Evolutionary conservation across 2,113 vertebrate genomes (phyloP).

Genomic region (Cranoglanis bouderius): DNA sequence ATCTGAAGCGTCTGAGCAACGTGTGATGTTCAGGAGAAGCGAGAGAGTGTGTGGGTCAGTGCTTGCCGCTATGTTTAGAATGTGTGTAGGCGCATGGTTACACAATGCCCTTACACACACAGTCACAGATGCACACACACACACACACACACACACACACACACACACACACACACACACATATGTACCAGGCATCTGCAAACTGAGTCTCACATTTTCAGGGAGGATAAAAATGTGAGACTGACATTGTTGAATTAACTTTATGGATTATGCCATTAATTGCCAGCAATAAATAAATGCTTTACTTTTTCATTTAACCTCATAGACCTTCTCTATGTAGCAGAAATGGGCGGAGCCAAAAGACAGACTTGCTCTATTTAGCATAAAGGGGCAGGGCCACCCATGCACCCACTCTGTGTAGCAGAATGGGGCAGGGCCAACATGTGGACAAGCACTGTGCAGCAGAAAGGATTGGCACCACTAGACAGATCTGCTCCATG

Average conservation of each 20-base stretch:
- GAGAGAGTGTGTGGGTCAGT: conserved; percentile 11
- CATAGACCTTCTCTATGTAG: neutral
- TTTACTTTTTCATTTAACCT: neutral
- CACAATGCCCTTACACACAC: conserved; percentile 1
- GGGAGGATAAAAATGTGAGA: neutral
- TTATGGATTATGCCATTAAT: neutral
- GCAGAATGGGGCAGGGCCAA: neutral
- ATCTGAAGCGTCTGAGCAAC: neutral
- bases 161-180: conserved; percentile 32
- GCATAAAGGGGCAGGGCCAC: neutral
- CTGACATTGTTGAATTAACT: neutral
- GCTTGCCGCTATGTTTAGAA: conserved; percentile 13
- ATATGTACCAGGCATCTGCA: neutral
- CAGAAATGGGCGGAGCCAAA: neutral
- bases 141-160: conserved; percentile 27
- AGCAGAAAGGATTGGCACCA: neutral
- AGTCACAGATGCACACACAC: conserved; percentile 35
- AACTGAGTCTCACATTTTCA: neutral
- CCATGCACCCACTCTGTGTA: neutral
- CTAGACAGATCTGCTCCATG: too few species aligned
- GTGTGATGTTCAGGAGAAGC: conserved; percentile 8
- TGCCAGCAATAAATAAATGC: neutral
- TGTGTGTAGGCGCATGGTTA: conserved; percentile 17
- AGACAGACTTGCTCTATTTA: neutral
- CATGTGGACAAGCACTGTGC: neutral